A percentile compares a stretch with the other conserved stretches of the same genome.
These are phyloP conservation scores for Rhadinocentrus ornatus DNA, from an alignment of 2,797 vertebrate species.

Conservation along the genomic window DNA sequence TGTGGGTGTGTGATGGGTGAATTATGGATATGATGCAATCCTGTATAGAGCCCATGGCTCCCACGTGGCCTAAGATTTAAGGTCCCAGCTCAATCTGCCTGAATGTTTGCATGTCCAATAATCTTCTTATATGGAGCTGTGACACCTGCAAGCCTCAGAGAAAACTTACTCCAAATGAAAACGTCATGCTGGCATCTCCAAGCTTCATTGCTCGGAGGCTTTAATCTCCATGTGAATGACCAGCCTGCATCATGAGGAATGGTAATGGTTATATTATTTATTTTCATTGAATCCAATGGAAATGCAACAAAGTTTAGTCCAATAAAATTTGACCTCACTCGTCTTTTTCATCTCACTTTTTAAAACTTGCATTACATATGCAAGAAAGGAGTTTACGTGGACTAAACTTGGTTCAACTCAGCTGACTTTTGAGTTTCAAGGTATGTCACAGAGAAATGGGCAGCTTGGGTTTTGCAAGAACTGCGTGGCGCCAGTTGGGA, in stretches of 20 bases:
- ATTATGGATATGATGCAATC: conserved; percentile 53
- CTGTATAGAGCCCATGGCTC: conserved; percentile 32
- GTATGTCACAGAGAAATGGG: neutral
- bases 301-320: neutral
- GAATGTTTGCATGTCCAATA: conserved; percentile 56
- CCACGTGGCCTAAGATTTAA: conserved; percentile 49
- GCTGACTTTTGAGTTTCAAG: neutral
- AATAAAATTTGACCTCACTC: neutral
- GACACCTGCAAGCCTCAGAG: conserved; percentile 1
- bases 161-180: conserved; percentile 6
- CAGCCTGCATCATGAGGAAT: conserved; percentile 14
- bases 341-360: neutral
- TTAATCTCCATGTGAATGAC: neutral
- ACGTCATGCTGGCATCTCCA: neutral
- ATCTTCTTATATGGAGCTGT: conserved; percentile 12
- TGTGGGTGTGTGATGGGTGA: conserved; percentile 39
- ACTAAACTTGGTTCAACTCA: neutral
- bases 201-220: conserved; percentile 4
- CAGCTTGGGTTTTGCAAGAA: neutral
- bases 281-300: neutral
- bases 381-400: neutral
- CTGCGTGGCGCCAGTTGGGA: neutral
- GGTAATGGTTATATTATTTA: conserved; percentile 16
- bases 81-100: conserved; percentile 23
- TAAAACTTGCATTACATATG: neutral